A percentile compares a stretch with the other conserved stretches of the same genome.
Conservation (phyloP, 2,797 vertebrate species). For the Falco biarmicus region DNA sequence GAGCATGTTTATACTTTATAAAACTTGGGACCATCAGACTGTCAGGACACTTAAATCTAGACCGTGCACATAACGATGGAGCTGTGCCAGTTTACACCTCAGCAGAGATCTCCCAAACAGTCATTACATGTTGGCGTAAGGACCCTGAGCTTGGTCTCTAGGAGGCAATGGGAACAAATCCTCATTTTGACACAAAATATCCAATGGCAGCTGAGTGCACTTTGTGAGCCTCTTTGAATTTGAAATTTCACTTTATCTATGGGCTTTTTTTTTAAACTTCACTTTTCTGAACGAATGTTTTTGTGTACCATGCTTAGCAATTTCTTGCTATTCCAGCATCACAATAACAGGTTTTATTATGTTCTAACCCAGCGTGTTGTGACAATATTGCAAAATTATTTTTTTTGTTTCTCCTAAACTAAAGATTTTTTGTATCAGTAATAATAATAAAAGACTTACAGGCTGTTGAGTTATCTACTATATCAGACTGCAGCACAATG, state of each 20-base stretch:
- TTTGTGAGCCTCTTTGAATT: not conserved
- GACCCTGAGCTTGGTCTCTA: not conserved
- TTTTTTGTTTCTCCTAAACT: constrained; percentile 48
- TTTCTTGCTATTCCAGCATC: not conserved
- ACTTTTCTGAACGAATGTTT: not conserved
- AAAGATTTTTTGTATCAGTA: not conserved
- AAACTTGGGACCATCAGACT: too few relatives aligned
- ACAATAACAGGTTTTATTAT: constrained; percentile 16
- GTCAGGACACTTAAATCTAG: not conserved
- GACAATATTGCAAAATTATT: constrained; percentile 54
- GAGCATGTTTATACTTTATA: not conserved
- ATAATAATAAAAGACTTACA: constrained; percentile 39
- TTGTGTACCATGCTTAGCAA: not conserved
- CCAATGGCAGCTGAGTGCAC: not conserved
- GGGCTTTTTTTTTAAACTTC: not conserved
- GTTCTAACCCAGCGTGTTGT: constrained; percentile 14
- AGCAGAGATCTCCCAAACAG: not conserved
- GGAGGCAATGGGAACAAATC: not conserved
- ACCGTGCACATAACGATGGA: fast-evolving
- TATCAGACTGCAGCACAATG: not conserved
- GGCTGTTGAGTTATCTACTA: constrained; percentile 3
- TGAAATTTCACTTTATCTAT: not conserved
- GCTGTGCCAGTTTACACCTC: not conserved
- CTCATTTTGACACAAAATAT: not conserved
- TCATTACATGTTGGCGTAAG: fast-evolving